Base-by-base conservation (phyloP, 2,797 vertebrate genomes). In the Pipistrellus pipistrellus region DNA sequence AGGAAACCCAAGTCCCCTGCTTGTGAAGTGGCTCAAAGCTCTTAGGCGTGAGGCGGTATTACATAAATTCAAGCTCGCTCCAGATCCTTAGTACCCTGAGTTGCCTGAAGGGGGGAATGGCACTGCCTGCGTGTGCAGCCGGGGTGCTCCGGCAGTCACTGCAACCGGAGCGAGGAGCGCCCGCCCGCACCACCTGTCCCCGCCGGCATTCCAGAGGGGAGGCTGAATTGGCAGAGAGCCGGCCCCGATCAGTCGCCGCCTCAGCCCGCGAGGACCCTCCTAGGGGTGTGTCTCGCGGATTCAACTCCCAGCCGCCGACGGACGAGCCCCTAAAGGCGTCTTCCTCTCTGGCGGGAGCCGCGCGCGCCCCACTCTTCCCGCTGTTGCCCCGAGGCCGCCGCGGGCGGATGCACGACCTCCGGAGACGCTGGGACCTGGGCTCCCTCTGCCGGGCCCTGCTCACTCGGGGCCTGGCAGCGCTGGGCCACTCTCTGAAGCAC, bases 51-150 rank as follows among this genome's bases (percentile, higher is more conserved):
- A 96, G 93, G 96, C 96, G 92, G 91, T 95, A 97, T 97, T 97
- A 97, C 89, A 95, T 96, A 97, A 97, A 97, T 96, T 96, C 96
- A 87, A 84, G 96, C 96, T 96, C 89, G 77, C 91, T 97, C 81
- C 88, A 71, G 86, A 95, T 75, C 89, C 96, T 96, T 96, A 97
- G 94, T 97, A 97, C 97, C 96, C 95, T 90, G 97, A 96, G 91
- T 95, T 97, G 97, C 96, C 97, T 96, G 96, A 97, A 97, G 97
- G 95, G 96, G 96, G 96, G 91, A 95, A 96, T 96, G 96, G 93
- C 90, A 96, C 90, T 90, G 94, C 73, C 94, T 96, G 95, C 77
- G 21, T 93, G 90, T 97, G 92, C 95, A 97, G 95, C 91, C 94
- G 48, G 38, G 88, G 89, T 32, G 88, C 95, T 97, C 71, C 2